Evolutionary conservation across 37 sponge, comb jelly and placozoan genomes (phyloP), one percentile per base, ranked within the genome.

Genomic region (Halisarca cf. caerulea): DNA sequence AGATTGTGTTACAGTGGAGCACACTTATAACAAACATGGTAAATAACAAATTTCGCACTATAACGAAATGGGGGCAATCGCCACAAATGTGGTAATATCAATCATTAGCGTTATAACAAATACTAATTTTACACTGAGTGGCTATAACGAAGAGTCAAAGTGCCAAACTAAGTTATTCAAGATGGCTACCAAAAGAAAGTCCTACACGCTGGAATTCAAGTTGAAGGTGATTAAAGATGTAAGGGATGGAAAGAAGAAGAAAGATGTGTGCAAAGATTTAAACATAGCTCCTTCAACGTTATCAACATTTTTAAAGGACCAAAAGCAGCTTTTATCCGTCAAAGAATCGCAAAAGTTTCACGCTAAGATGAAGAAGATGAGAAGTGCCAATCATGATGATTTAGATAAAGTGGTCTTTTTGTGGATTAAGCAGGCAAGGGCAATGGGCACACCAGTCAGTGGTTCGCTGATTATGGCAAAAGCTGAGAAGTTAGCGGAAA

Each of bases 271-370:
- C 40, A 5, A 37, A 5, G 40, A 71, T 9, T 37, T 34, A 34
- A 71, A 71, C 5, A 71, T 71, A 38, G 72, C 72, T 71, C 72
- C 72, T 6, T 71, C 72, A 71, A 71, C 72, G 8, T 18, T 71
- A 7, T 32, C 72, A 28, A 71, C 72, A 8, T 71, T 71, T 39
- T 38, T 71, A 20, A 38, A 71, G 40, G 40, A 71, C 18, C 20
- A 71, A 37, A 37, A 71, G 9, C 37, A 71, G 28, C 72, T 71
- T 8, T 21, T 38, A 9, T 38, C 40, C 6, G 72, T 39, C 72
- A 14, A 37, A 37, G 72, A 71, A 38, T 33, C 40, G 21, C 40
- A 71, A 15, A 34, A 33, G 40, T 38, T 71, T 71, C 37, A 20
- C 40, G 37, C 40, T 8, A 71, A 71, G 72, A 30, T 7, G 23